phyloP scores from a whole-genome alignment of 2,888 invertebrate genomes.

The Clanis bilineata region DNA sequence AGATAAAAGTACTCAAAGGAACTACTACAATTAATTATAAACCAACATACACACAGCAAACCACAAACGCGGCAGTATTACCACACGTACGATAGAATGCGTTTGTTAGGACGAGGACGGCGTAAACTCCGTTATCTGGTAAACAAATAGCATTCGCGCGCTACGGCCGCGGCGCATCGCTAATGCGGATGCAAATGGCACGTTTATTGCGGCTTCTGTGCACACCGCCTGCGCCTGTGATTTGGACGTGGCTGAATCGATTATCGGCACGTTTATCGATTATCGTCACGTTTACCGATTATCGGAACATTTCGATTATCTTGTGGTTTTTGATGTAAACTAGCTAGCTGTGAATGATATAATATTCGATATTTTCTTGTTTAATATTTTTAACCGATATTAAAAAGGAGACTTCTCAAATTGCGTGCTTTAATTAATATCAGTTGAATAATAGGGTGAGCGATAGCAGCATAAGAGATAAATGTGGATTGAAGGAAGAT shows the following conservation, averaged over 20 bases:
- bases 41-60: neutral
- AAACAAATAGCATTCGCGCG: slow-evolving; percentile 20
- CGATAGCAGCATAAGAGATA: too few species aligned
- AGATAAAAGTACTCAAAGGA: neutral
- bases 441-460: too few species aligned
- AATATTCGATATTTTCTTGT: too few species aligned
- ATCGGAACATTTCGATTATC: neutral
- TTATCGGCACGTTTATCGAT: neutral
- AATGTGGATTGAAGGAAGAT: too few species aligned
- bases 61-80: slow-evolving; percentile 1
- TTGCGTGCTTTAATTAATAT: too few species aligned
- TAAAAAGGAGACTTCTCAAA: too few species aligned
- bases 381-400: too few species aligned
- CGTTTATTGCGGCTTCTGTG: slow-evolving; percentile 26
- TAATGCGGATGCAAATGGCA: slow-evolving; percentile 35
- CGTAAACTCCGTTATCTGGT: slow-evolving; percentile 17
- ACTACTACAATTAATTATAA: neutral
- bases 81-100: slow-evolving; percentile 9
- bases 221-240: slow-evolving; percentile 16
- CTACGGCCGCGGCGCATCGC: slow-evolving; percentile 24
- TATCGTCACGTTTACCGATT: neutral
- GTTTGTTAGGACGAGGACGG: slow-evolving; percentile 5
- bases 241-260: neutral
- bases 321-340: neutral
- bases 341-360: too few species aligned